Evolutionary conservation across 2,888 invertebrate species (phyloP).

Genomic region (Parelbella ahira): DNA sequence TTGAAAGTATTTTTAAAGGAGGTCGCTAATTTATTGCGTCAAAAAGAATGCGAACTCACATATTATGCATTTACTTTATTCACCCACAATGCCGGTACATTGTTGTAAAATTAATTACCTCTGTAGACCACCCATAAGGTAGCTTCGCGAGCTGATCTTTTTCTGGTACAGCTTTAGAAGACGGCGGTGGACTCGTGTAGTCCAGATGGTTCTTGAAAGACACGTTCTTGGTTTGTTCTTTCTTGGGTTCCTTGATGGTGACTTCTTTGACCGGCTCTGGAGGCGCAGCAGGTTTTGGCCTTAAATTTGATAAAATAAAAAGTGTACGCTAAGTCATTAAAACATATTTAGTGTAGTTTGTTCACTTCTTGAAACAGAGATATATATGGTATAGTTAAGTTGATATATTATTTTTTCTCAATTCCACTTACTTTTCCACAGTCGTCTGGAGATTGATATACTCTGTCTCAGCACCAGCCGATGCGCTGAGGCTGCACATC

Average conservation of each 20-base stretch:
- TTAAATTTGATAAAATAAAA: too few relatives aligned
- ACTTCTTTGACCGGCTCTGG: constrained; percentile 61
- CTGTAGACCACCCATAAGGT: constrained; percentile 70
- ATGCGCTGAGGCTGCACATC: constrained; percentile 85
- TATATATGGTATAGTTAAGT: too few relatives aligned
- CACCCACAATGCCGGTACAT: too few relatives aligned
- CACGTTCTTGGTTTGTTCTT: constrained; percentile 74
- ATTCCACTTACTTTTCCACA: constrained; percentile 51
- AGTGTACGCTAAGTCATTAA: too few relatives aligned
- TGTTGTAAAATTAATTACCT: constrained; percentile 47
- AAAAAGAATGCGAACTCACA: too few relatives aligned
- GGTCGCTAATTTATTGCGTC: too few relatives aligned
- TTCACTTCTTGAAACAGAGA: too few relatives aligned
- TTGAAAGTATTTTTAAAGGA: too few relatives aligned
- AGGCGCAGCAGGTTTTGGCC: constrained; percentile 61
- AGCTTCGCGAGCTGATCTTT: constrained; percentile 74
- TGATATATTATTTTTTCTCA: too few relatives aligned
- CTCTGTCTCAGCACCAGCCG: constrained; percentile 80
- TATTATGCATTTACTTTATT: too few relatives aligned
- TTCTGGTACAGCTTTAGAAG: constrained; percentile 68
- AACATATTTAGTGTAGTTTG: too few relatives aligned
- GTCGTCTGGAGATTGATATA: constrained; percentile 58
- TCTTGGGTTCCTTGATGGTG: constrained; percentile 56
- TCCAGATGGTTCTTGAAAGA: constrained; percentile 76
- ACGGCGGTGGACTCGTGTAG: constrained; percentile 63